A percentile compares a stretch with the other conserved stretches of the same genome.
These are phyloP conservation scores for Anagrus nilaparvatae DNA, from an alignment of 1,140 invertebrate genomes.

Conservation along the genomic window DNA sequence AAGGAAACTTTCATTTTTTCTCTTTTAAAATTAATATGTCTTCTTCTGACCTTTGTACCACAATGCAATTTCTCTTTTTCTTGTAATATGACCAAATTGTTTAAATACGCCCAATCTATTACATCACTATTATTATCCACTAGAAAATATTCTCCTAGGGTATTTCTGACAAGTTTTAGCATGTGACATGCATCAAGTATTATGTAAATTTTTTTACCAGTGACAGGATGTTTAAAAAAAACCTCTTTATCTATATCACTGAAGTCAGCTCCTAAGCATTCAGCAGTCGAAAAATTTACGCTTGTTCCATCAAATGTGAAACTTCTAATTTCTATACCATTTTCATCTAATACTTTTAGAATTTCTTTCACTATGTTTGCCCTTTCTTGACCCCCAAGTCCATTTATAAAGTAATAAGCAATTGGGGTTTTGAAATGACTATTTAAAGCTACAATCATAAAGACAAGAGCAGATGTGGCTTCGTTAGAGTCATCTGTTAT, in stretches of 20 bases:
- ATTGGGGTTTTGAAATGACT: not conserved
- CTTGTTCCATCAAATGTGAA: constrained; percentile 15
- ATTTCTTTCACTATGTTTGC: not conserved
- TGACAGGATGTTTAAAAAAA: constrained; percentile 27
- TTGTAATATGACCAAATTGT: constrained; percentile 15
- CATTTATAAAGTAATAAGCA: not conserved
- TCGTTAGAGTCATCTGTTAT: not conserved
- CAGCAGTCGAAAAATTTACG: constrained; percentile 9
- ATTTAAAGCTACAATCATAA: not conserved
- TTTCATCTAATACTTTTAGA: constrained; percentile 6
- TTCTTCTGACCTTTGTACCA: constrained; percentile 12
- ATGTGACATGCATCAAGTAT: constrained; percentile 33
- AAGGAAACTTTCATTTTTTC: constrained; percentile 21
- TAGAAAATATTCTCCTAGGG: constrained; percentile 20
- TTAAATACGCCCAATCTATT: constrained; percentile 18
- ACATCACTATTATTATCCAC: constrained; percentile 11
- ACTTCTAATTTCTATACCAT: constrained; percentile 8
- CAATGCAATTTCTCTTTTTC: constrained; percentile 15
- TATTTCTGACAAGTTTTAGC: constrained; percentile 31
- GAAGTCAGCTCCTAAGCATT: constrained; percentile 18
- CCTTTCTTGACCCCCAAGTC: not conserved
- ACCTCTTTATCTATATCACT: constrained; percentile 17
- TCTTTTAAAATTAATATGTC: constrained; percentile 10
- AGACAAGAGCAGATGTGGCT: constrained; percentile 2
- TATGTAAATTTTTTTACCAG: constrained; percentile 20